A percentile compares a stretch with the other conserved stretches of the same genome.
These are phyloP conservation scores for Myotis planiceps DNA, from an alignment of 2,797 vertebrate species.

Conservation along the genomic window DNA sequence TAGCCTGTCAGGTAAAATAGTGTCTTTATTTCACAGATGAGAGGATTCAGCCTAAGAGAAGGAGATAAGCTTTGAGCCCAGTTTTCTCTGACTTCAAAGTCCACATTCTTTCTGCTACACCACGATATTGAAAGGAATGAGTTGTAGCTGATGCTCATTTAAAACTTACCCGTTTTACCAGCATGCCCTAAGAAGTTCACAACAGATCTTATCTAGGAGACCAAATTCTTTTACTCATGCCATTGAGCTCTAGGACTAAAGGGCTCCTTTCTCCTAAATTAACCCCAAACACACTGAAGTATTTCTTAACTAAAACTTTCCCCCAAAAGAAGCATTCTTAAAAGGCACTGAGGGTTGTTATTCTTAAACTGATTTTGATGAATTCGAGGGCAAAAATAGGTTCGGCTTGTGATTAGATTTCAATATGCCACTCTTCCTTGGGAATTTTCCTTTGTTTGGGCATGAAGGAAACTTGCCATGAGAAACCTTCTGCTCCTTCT, in stretches of 20 bases:
- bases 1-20: background rate
- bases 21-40: constrained; percentile 10
- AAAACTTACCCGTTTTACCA: background rate
- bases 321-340: background rate
- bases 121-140: background rate
- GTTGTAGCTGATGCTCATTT: background rate
- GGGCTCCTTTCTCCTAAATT: constrained; percentile 25
- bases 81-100: background rate
- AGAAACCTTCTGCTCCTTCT: background rate
- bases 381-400: constrained; percentile 53
- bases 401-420: constrained; percentile 65
- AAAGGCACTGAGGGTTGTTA: background rate
- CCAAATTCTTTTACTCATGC: background rate
- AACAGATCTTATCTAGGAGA: background rate
- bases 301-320: constrained; percentile 28
- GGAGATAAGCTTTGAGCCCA: background rate
- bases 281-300: constrained; percentile 6
- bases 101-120: background rate
- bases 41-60: background rate
- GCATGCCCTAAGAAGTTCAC: background rate
- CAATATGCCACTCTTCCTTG: constrained; percentile 43
- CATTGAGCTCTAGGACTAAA: background rate
- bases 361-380: constrained; percentile 53
- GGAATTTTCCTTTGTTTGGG: constrained; percentile 42
- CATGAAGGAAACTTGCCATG: constrained; percentile 25